Evolutionary conservation across 2,113 vertebrate genomes (phyloP).

Genomic region (Carollia perspicillata): DNA sequence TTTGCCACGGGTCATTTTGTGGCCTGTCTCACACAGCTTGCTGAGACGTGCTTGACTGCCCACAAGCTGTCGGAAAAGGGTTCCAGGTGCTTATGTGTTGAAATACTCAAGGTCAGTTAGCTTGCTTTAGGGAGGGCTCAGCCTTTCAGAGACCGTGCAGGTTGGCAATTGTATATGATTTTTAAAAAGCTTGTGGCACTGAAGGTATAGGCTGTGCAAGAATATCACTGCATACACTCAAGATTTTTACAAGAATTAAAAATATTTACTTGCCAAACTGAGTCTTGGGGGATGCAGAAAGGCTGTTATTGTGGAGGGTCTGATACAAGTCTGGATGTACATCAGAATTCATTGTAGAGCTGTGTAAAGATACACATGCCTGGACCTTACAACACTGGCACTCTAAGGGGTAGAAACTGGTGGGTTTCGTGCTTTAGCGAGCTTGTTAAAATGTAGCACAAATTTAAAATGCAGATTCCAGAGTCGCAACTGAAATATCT

Average conservation of each 20-base stretch:
- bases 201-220: neutral
- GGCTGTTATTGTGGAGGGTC: neutral
- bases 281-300: neutral
- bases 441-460: neutral
- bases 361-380: neutral
- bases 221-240: neutral
- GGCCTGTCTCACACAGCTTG: neutral
- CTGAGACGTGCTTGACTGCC: slow-evolving; percentile 18
- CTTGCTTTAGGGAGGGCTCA: neutral
- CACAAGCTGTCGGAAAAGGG: slow-evolving; percentile 42
- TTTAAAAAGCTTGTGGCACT: neutral
- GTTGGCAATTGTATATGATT: neutral
- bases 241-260: slow-evolving; percentile 34
- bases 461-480: neutral
- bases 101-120: neutral
- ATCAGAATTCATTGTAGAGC: neutral
- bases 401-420: neutral
- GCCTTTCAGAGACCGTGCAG: neutral
- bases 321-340: neutral
- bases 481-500: neutral
- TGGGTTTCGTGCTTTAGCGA: neutral
- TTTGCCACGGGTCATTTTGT: neutral
- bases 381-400: neutral
- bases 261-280: neutral
- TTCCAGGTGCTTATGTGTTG: slow-evolving; percentile 15